A percentile compares a stretch with the other conserved stretches of the same genome.
phyloP scores from a whole-genome alignment of 2,888 invertebrate genomes.

The Stictocephala bisonia region DNA sequence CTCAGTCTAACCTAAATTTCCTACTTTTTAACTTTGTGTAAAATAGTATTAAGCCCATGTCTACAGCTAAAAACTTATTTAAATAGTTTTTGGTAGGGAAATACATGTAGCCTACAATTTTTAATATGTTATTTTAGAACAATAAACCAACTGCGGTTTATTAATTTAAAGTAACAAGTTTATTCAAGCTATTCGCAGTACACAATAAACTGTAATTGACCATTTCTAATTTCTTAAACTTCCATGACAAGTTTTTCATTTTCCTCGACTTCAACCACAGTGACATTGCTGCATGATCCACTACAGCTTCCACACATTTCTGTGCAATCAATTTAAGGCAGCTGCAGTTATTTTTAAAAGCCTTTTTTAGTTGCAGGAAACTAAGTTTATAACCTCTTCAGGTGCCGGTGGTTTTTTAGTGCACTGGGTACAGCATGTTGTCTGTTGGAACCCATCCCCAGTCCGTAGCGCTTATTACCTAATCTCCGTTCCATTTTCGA shows the following conservation, averaged over 20 bases:
- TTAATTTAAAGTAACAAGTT: not conserved
- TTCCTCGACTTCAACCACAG: constrained; percentile 23
- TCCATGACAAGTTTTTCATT: not conserved
- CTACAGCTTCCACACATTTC: constrained; percentile 22
- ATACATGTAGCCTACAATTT: not conserved
- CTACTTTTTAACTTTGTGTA: not conserved
- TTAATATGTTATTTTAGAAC: not conserved
- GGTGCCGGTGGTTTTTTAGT: not conserved
- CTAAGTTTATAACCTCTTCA: constrained; percentile 21
- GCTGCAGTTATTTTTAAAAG: constrained; percentile 11
- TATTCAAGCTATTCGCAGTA: not conserved
- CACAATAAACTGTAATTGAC: not conserved
- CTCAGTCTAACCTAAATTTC: too few relatives aligned
- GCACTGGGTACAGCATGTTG: constrained; percentile 14
- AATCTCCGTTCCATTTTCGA: too few relatives aligned
- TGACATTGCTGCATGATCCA: constrained; percentile 15
- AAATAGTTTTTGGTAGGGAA: not conserved
- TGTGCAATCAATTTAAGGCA: constrained; percentile 22
- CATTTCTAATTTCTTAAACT: not conserved
- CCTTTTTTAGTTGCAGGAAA: constrained; percentile 15
- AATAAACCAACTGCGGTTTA: not conserved
- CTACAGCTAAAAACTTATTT: constrained; percentile 6
- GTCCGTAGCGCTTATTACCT: too few relatives aligned
- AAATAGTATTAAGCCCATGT: not conserved
- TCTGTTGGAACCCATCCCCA: not conserved